Base-by-base conservation (phyloP, 1,140 invertebrate genomes). In the Homalodisca vitripennis region DNA sequence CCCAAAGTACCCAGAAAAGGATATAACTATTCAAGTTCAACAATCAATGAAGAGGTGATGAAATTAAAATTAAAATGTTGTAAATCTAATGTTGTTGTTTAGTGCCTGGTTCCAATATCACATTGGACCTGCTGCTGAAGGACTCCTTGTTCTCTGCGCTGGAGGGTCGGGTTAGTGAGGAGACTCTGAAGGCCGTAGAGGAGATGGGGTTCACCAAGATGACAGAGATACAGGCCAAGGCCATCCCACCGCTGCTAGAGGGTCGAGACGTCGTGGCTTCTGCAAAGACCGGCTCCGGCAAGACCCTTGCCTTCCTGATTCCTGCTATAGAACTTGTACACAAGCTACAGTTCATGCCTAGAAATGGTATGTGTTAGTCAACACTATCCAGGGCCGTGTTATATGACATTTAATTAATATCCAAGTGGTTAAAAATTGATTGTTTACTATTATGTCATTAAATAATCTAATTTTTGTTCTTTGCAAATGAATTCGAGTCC, bases 271-370 rank as follows among this genome's bases (percentile, higher is more conserved):
- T 99, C 20, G 92, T 99, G 41, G 98, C 93, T 67, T 88, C 94
- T 70, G 98, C 98, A 0, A 95, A 95, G 83, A 99, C 98, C 31
- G 98, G 98, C 0, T 98, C 95, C 60, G 94, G 95, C 73, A 99
- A 99, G 82, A 99, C 98, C 0, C 79, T 99, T n/a, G 95, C 97
- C 0, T 99, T 99, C 79, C 85, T 99, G 1, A 92, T 99, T 76
- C 98, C 98, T 24, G 95, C 92, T 51, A 85, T 99, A 48, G 97
- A 99, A 80, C 82, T 98, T 12, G 92, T 99, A 63, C 89, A 94
- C 74, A 98, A 98, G 80, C 79, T 97, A 17, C 90, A 94, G 73
- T 98, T 98, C 79, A 95, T 95, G 87, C 95, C 95, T 6, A 87
- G 94, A 73, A 97, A 98, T 86, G 95, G 94, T 91, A 84, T 83